Evolutionary conservation across 2,888 invertebrate genomes (phyloP), one percentile per base, ranked within the genome.

Genomic region (Pyrocoelia pectoralis): DNA sequence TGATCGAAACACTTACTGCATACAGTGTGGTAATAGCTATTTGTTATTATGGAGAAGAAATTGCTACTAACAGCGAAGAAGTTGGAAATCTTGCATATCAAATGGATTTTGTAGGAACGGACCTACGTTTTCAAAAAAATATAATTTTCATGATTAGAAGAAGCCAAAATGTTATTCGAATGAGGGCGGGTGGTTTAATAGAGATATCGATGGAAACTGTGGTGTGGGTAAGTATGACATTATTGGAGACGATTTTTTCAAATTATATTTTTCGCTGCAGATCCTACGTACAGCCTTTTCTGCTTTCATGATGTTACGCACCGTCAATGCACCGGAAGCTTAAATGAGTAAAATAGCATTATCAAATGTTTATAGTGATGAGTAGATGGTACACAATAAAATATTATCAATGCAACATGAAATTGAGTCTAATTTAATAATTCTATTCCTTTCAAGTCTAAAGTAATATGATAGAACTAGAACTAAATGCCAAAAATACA

Each of bases 1-100:
- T 48, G 14, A 41, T 41, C 17, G 56, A 56, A 56, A 17, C 18
- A 5, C 2, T 48, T 1, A 13, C 17, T 13, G 33, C 13, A 33
- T 13, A 2, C 18, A 33, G 28, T 19, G 48, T 24, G 10, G 17
- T 29, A 5, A 3, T 24, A 6, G 14, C 12, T 14, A 29, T 56
- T 28, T 56, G 56, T 41, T 48, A 48, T 33, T 48, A 40, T 14
- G 56, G 46, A 17, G 56, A 56, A 56, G 28, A 48, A 29, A 12
- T 56, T 1, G 28, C 17, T n/a, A 10, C 9, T n/a, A 15, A 54
- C 4, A 54, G 54, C n/a, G 15, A 41, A 14, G 2, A 43, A 14
- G 54, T 54, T 1, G 41, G 41, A 6, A 13, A 1, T 8, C 40
- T 41, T 1, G 46, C 15, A 1, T 46, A 2, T 14, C 24, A 46